Conservation (phyloP, 2,113 vertebrate species). For the Oncorhynchus masou region DNA sequence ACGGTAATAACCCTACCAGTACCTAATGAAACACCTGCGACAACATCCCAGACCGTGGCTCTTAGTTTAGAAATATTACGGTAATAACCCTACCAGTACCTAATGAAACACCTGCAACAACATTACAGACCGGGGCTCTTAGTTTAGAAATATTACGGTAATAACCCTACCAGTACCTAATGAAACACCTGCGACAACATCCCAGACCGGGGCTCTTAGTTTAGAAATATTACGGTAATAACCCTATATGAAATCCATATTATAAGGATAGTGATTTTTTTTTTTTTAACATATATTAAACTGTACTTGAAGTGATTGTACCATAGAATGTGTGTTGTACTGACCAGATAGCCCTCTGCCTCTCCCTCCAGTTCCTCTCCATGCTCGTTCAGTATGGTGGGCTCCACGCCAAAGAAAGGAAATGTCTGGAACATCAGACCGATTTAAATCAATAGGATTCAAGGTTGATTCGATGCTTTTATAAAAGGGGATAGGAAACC, state of each 20-base stretch:
- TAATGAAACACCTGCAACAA: slow-evolving; percentile 69
- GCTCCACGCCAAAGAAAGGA: slow-evolving; percentile 81
- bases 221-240: neutral
- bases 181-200: slow-evolving; percentile 68
- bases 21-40: slow-evolving; percentile 68
- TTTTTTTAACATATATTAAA: no score
- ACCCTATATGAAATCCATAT: neutral
- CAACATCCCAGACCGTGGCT: neutral
- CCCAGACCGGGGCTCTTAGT: neutral
- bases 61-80: neutral
- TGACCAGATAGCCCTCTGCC: slow-evolving; percentile 75
- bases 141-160: neutral
- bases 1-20: no score
- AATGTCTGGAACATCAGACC: slow-evolving; percentile 67
- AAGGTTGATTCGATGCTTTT: neutral
- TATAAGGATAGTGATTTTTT: neutral
- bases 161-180: no score
- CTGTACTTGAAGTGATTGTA: no score
- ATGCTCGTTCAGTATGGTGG: slow-evolving; percentile 73
- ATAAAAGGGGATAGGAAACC: no score
- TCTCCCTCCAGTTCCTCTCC: slow-evolving; percentile 80
- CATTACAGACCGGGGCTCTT: neutral
- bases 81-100: no score
- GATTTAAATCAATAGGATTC: neutral
- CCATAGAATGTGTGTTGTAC: no score